Evolutionary conservation across 2,888 invertebrate species (phyloP), one percentile per base, ranked within the genome.

Genomic region (Creontiades dilutus): DNA sequence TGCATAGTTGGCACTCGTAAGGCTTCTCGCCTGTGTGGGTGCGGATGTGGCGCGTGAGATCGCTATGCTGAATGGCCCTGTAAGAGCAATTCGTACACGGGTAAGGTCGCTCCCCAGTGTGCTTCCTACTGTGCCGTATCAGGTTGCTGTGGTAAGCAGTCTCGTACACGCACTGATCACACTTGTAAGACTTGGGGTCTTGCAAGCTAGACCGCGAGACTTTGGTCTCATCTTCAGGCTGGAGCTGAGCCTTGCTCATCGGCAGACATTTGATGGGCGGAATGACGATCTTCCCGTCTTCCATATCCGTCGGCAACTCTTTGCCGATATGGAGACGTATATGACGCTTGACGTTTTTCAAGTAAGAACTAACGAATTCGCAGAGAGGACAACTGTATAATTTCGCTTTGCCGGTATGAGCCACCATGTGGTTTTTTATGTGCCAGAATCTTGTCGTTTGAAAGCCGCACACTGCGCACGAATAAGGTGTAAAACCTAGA

Each of bases 391-490:
- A 86, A 52, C 86, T 86, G 86, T 86, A 86, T 47, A 86, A 46
- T 28, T 75, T 47, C n/a, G 68, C 86, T 86, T 86, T 86, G 19
- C 86, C 86, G 16, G 86, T 86, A 48, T 86, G 86, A 68, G 86
- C 68, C 37, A 86, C 86, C 86, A 86, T 86, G 48, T 86, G 86
- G 27, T 86, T 86, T 27, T 86, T 86, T n/a, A 86, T 86, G 86
- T 86, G 61, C 86, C 86, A 86, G 27, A 68, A 86, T n/a, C 86
- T 61, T 13, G 47, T 86, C 48, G 86, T 86, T 23, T 86, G 86
- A 16, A 47, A 86, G 47, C 86, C 86, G 48, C 86, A 86, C 7
- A 86, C 48, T 14, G 86, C 86, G 48, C 86, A 86, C 23, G 86
- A 86, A 13, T 86, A 86, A 19, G 86, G 86, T 9, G 86, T 86